These are phyloP conservation scores for Eristalis tenax DNA, from an alignment of 2,888 invertebrate genomes.

Conservation along the genomic window DNA sequence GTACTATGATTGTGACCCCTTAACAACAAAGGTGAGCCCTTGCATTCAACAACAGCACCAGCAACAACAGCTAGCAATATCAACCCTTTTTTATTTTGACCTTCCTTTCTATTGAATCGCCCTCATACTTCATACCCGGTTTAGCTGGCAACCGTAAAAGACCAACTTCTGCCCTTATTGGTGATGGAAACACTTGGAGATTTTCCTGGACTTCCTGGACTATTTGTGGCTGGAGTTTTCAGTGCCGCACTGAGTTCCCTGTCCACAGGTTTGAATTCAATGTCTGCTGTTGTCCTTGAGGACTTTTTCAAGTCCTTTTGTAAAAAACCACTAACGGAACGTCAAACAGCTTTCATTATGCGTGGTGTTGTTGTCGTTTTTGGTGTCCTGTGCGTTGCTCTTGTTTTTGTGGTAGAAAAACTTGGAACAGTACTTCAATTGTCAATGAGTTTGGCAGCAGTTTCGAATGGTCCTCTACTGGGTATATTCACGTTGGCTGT, in stretches of 20 bases:
- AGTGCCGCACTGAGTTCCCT: slow-evolving; percentile 93
- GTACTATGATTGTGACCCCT: slow-evolving; percentile 92
- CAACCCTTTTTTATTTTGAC: slow-evolving; percentile 60
- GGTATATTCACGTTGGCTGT: slow-evolving; percentile 87
- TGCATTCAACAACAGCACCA: slow-evolving; percentile 15
- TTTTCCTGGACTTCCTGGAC: slow-evolving; percentile 90
- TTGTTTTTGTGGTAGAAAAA: slow-evolving; percentile 86
- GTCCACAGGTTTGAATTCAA: slow-evolving; percentile 89
- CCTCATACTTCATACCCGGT: slow-evolving; percentile 47
- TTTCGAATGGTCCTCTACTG: slow-evolving; percentile 86
- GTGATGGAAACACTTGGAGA: slow-evolving; percentile 92
- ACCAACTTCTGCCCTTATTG: slow-evolving; percentile 90
- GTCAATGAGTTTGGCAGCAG: slow-evolving; percentile 85
- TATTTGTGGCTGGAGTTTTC: slow-evolving; percentile 95
- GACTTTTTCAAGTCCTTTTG: slow-evolving; percentile 86
- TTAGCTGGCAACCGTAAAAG: slow-evolving; percentile 86
- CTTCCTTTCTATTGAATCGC: slow-evolving; percentile 45
- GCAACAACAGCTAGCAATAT: slow-evolving; percentile 2
- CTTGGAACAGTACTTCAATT: slow-evolving; percentile 88
- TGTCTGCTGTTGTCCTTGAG: slow-evolving; percentile 88
- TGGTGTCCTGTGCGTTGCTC: slow-evolving; percentile 84
- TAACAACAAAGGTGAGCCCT: slow-evolving; percentile 84
- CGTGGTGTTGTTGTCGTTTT: slow-evolving; percentile 85
- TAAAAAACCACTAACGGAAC: slow-evolving; percentile 82
- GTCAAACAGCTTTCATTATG: slow-evolving; percentile 84